Percentiles rank a stretch among this genome's conserved stretches.
These are phyloP conservation scores for Cantharis lateralis DNA, from an alignment of 2,888 invertebrate species.

Conservation along the genomic window DNA sequence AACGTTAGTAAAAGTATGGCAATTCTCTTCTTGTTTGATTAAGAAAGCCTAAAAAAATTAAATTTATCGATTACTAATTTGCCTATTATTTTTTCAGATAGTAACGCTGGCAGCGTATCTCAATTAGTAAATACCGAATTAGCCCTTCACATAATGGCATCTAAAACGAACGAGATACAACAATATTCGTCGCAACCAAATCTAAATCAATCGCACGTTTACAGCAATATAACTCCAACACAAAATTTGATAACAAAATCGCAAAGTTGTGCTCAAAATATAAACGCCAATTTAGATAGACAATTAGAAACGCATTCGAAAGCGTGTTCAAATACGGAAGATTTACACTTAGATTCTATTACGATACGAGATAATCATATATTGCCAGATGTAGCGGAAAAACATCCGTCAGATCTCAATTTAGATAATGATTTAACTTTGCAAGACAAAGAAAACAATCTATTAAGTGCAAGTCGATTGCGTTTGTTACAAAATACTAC, in stretches of 20 bases:
- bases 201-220: conserved; percentile 51
- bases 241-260: conserved; percentile 45
- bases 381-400: conserved; percentile 43
- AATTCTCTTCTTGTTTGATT: background rate
- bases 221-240: conserved; percentile 50
- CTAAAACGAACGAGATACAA: conserved; percentile 44
- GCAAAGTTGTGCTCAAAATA: conserved; percentile 48
- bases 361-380: conserved; percentile 52
- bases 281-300: conserved; percentile 36
- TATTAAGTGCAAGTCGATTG: conserved; percentile 73
- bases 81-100: conserved; percentile 59
- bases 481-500: conserved; percentile 83
- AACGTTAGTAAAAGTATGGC: background rate
- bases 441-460: conserved; percentile 55
- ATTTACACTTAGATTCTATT: conserved; percentile 61
- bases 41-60: background rate
- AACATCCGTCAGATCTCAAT: conserved; percentile 40
- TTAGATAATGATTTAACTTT: conserved; percentile 53
- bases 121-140: conserved; percentile 69
- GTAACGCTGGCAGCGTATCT: conserved; percentile 68
- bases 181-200: conserved; percentile 56
- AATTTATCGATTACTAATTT: background rate
- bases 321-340: conserved; percentile 54
- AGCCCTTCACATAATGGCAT: conserved; percentile 59
- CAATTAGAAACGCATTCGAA: conserved; percentile 25